phyloP scores from a whole-genome alignment of 2,797 vertebrate genomes.

The Notolabrus celidotus region DNA sequence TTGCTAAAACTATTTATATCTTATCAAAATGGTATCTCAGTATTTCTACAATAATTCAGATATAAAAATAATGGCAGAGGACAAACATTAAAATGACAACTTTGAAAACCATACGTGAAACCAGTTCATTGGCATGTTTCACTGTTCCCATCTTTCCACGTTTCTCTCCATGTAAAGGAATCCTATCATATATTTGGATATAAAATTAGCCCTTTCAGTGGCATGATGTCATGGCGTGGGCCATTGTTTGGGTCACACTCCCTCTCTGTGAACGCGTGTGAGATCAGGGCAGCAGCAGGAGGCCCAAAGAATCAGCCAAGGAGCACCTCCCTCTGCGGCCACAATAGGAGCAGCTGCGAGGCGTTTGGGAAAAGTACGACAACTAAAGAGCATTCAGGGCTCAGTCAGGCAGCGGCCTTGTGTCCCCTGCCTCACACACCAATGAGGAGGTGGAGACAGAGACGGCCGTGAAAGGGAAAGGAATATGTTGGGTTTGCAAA shows the following conservation, averaged over 20 bases:
- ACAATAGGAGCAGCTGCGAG: slow-evolving; percentile 90
- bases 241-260: slow-evolving; percentile 77
- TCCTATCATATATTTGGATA: slow-evolving; percentile 58
- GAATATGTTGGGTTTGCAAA: slow-evolving; percentile 83
- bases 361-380: slow-evolving; percentile 89
- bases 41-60: no score
- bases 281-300: slow-evolving; percentile 77
- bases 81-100: background rate
- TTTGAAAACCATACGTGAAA: slow-evolving; percentile 13
- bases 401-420: slow-evolving; percentile 72
- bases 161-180: slow-evolving; percentile 75
- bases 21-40: no score
- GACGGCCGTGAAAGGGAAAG: slow-evolving; percentile 68
- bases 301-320: slow-evolving; percentile 74
- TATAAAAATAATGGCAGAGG: background rate
- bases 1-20: no score
- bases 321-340: slow-evolving; percentile 63
- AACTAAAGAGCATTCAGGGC: slow-evolving; percentile 80
- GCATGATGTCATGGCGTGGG: slow-evolving; percentile 73
- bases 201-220: slow-evolving; percentile 54
- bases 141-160: slow-evolving; percentile 4
- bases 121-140: background rate
- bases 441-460: slow-evolving; percentile 66
- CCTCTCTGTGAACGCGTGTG: slow-evolving; percentile 66
- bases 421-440: slow-evolving; percentile 59